Base-by-base conservation (phyloP, 1,140 invertebrate species). In the Telenomus remus region DNA sequence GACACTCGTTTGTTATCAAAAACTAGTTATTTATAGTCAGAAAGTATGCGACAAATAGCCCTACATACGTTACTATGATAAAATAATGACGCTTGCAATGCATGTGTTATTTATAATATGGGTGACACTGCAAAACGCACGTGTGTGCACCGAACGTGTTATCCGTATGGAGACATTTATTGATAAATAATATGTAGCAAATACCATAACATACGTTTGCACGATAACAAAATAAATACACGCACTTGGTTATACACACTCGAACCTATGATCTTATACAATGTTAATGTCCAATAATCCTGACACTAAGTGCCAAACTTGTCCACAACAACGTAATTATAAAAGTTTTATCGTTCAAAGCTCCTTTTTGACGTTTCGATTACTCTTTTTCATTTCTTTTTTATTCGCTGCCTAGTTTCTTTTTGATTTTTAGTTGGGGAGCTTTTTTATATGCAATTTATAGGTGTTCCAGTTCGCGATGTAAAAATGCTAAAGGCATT, bases 121-220 rank as follows among this genome's bases (percentile, higher is more conserved):
- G 61, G 19, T 44, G 57, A 59, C 42, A 34, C 46, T 43, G 59
- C 19, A 27, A 27, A 27, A n/a, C 33, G 27, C 39, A 42, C 59
- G 43, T 57, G 37, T 66, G 50, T 61, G 35, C 47, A 56, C 55
- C 57, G 27, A 55, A 48, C 48, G 49, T 63, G 56, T 68, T 74
- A 74, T 74, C 19, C 71, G 53, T 53, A 57, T 43, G 71, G 65
- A 74, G 57, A 68, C 71, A 68, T 74, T 74, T 68, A 74, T 74
- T 74, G 71, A 74, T 74, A 74, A 74, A 74, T 66, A 66, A 74
- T 74, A 74, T 74, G 71, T 74, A 74, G 19, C 37, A 74, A 74
- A 74, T 74, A 68, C 71, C 71, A 53, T 68, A 74, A 73, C 71
- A 74, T 57, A 63, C 51, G 71, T 68, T 68, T 61, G 12, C 13